A percentile compares a stretch with the other conserved stretches of the same genome.
Evolutionary conservation across 2,113 vertebrate species (phyloP).

Genomic region (Crotalus tigris): DNA sequence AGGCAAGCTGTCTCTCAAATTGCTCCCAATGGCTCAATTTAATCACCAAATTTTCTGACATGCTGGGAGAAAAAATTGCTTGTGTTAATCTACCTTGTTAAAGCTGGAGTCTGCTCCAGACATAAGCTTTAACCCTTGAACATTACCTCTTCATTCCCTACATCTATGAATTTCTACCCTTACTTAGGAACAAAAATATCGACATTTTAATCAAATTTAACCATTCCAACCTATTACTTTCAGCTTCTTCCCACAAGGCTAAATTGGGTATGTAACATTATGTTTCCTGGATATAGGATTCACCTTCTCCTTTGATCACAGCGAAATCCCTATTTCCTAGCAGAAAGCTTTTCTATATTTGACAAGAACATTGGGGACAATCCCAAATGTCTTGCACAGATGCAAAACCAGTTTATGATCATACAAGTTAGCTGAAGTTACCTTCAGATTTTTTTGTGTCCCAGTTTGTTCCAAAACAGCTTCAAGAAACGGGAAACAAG

Average conservation of each 20-base stretch:
- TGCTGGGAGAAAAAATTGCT: fast-evolving
- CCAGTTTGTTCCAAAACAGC: neutral
- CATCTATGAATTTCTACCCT: neutral
- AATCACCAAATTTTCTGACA: slow-evolving; percentile 6
- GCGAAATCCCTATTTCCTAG: neutral
- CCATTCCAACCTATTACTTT: neutral
- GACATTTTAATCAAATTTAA: neutral
- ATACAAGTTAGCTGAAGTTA: neutral
- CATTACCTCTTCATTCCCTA: neutral
- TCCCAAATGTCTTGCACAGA: neutral
- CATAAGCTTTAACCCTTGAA: neutral
- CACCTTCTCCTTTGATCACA: neutral
- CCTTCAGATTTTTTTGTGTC: neutral
- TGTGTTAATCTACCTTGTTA: neutral
- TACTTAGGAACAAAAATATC: neutral
- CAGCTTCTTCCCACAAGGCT: neutral
- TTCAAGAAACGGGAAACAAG: neutral
- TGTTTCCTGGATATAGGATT: neutral
- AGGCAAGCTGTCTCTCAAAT: slow-evolving; percentile 12
- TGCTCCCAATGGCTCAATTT: neutral
- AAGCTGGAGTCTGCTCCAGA: slow-evolving; percentile 4
- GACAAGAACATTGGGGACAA: neutral
- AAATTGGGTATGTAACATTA: neutral
- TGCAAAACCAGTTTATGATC: neutral
- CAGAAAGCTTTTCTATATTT: neutral